Evolutionary conservation across 2,888 invertebrate species (phyloP).

Genomic region (Scaeva pyrastri): DNA sequence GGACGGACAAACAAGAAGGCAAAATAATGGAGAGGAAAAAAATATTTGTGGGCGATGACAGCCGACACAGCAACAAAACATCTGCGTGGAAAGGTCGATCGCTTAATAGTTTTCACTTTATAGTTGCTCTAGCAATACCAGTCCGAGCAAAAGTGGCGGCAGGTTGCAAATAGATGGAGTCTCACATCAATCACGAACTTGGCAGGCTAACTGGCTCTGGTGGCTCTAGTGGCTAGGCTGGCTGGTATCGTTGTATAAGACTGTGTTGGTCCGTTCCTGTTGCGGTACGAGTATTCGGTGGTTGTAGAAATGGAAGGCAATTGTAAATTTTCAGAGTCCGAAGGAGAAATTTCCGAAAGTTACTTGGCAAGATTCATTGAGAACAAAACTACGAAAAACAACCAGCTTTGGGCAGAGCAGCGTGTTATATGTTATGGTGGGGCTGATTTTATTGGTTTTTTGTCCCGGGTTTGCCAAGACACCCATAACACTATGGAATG

Average conservation of each 20-base stretch:
- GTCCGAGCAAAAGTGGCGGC: conserved; percentile 40
- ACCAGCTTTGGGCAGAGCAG: conserved; percentile 3
- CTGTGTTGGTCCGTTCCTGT: conserved; percentile 12
- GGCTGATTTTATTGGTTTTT: conserved; percentile 30
- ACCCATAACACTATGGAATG: conserved; percentile 6
- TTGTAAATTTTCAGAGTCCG: conserved; percentile 47
- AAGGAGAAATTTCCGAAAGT: conserved; percentile 76
- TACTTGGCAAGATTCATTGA: conserved; percentile 75
- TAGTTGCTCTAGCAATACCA: conserved; percentile 41
- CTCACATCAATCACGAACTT: conserved; percentile 67
- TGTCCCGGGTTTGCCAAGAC: conserved; percentile 19
- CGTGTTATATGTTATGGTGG: conserved; percentile 15
- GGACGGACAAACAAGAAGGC: conserved; percentile 21
- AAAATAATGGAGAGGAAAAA: conserved; percentile 2
- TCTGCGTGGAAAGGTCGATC: conserved; percentile 58
- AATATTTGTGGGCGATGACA: conserved; percentile 66
- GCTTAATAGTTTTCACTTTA: conserved; percentile 71
- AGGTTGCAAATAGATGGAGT: conserved; percentile 70
- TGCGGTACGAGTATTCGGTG: conserved; percentile 14
- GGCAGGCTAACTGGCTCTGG: conserved; percentile 61
- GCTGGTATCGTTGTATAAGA: conserved; percentile 20
- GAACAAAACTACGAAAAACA: conserved; percentile 66
- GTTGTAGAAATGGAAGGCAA: conserved; percentile 37
- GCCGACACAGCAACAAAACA: conserved; percentile 27
- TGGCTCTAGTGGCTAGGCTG: conserved; percentile 5